Conservation (phyloP, 1,140 invertebrate genomes). For the Drosophila neocordata region DNA sequence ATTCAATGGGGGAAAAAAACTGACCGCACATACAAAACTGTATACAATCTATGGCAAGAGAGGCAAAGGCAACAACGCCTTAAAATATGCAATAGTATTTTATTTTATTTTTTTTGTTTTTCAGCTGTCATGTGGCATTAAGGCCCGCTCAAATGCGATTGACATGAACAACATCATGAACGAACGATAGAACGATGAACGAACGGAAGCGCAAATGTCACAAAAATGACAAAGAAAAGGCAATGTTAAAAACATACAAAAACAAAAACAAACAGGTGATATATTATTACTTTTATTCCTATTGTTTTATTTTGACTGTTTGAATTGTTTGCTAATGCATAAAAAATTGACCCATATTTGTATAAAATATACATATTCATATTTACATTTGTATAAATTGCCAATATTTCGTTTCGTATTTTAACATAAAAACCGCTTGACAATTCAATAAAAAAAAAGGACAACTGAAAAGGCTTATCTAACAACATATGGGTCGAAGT, state of each 20-base stretch:
- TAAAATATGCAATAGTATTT: slow-evolving; percentile 74
- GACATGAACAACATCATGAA: slow-evolving; percentile 52
- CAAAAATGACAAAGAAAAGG: neutral
- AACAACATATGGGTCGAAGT: slow-evolving; percentile 19
- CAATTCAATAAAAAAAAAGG: slow-evolving; percentile 17
- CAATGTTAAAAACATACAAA: slow-evolving; percentile 14
- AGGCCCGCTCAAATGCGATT: slow-evolving; percentile 64
- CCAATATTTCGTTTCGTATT: slow-evolving; percentile 25
- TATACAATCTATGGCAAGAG: slow-evolving; percentile 1
- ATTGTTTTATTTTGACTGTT: slow-evolving; percentile 13
- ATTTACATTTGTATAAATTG: slow-evolving; percentile 56
- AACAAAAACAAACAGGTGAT: slow-evolving; percentile 11
- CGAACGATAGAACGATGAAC: slow-evolving; percentile 26
- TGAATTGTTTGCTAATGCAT: slow-evolving; percentile 58
- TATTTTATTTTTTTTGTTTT: no score
- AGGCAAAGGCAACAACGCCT: slow-evolving; percentile 25
- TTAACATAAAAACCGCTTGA: slow-evolving; percentile 28
- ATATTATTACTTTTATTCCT: slow-evolving; percentile 21
- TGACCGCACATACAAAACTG: slow-evolving; percentile 1
- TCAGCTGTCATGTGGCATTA: slow-evolving; percentile 68
- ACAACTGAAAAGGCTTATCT: slow-evolving; percentile 30
- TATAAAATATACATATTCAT: slow-evolving; percentile 72
- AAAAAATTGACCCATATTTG: slow-evolving; percentile 75
- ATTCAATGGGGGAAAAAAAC: slow-evolving; percentile 13
- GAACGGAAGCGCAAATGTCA: slow-evolving; percentile 27